phyloP scores from a whole-genome alignment of 2,113 vertebrate species.

The Casuarius casuarius region DNA sequence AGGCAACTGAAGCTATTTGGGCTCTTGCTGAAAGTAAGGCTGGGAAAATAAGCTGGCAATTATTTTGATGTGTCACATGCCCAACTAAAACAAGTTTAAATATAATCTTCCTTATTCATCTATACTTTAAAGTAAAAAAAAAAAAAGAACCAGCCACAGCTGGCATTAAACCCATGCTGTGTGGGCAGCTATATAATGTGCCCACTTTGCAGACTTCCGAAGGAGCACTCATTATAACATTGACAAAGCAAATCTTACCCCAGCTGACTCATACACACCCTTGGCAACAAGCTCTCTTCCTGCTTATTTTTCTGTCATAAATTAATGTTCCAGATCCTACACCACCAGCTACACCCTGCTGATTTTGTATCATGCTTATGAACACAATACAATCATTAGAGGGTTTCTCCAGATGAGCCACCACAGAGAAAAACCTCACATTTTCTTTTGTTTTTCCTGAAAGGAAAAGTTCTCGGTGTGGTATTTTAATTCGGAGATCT shows the following conservation, averaged over 20 bases:
- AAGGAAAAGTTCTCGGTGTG: neutral
- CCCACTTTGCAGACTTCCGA: neutral
- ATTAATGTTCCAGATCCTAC: neutral
- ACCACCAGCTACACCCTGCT: neutral
- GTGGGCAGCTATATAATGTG: neutral
- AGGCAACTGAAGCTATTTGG: neutral
- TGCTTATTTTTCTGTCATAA: constrained; percentile 9
- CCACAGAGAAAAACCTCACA: neutral
- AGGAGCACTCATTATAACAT: neutral
- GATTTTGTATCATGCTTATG: neutral
- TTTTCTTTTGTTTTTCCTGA: neutral
- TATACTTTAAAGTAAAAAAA: neutral
- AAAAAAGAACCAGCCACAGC: neutral
- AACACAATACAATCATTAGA: neutral
- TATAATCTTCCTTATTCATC: constrained; percentile 26
- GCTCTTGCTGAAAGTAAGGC: constrained; percentile 9
- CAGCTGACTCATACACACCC: neutral
- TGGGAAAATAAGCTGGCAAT: constrained; percentile 24
- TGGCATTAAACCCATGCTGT: neutral
- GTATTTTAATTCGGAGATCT: neutral
- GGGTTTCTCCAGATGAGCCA: neutral
- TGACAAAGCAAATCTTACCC: constrained; percentile 14
- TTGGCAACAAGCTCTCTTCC: neutral
- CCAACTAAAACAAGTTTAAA: constrained; percentile 48
- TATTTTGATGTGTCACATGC: neutral